Evolutionary conservation across 23 tunicate genomes (phyloP).

Genomic region (Aplidium turbinatum): DNA sequence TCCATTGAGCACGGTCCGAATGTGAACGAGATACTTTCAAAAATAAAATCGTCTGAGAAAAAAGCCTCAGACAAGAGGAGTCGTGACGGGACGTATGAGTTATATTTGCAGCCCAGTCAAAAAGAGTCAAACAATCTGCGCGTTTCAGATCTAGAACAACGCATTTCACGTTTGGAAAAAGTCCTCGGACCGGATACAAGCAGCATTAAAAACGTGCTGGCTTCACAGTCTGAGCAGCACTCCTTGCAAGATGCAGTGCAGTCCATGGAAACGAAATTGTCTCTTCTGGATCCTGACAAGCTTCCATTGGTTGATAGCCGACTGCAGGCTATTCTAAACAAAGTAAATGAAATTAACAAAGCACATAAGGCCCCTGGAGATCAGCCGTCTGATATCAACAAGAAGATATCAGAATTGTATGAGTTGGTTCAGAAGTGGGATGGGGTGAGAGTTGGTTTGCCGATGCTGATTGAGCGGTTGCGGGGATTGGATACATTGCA

Average conservation of each 20-base stretch:
- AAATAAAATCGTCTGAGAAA: constrained; percentile 25
- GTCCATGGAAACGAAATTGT: constrained; percentile 55
- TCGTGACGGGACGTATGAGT: constrained; percentile 24
- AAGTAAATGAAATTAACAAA: constrained; percentile 90
- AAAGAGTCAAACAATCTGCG: constrained; percentile 31
- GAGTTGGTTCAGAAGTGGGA: constrained; percentile 75
- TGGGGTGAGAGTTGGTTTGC: constrained; percentile 55
- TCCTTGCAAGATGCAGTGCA: constrained; percentile 52
- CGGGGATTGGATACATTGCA: constrained; percentile 56
- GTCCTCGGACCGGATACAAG: constrained; percentile 41
- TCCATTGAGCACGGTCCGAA: constrained; percentile 2
- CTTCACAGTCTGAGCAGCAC: constrained; percentile 28
- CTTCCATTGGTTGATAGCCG: constrained; percentile 82
- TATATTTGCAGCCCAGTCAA: constrained; percentile 37
- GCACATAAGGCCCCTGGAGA: constrained; percentile 51
- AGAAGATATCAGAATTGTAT: constrained; percentile 60
- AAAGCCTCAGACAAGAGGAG: background rate
- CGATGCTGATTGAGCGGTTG: constrained; percentile 52
- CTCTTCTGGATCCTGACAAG: constrained; percentile 79
- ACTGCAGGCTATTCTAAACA: constrained; percentile 72
- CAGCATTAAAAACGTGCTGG: constrained; percentile 29
- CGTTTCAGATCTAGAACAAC: constrained; percentile 55
- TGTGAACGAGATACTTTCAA: constrained; percentile 30
- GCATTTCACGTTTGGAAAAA: constrained; percentile 65
- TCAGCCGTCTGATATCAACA: constrained; percentile 47